A percentile compares a stretch with the other conserved stretches of the same genome.
Evolutionary conservation across 2,113 vertebrate species (phyloP).

Genomic region (Phoxinus phoxinus): DNA sequence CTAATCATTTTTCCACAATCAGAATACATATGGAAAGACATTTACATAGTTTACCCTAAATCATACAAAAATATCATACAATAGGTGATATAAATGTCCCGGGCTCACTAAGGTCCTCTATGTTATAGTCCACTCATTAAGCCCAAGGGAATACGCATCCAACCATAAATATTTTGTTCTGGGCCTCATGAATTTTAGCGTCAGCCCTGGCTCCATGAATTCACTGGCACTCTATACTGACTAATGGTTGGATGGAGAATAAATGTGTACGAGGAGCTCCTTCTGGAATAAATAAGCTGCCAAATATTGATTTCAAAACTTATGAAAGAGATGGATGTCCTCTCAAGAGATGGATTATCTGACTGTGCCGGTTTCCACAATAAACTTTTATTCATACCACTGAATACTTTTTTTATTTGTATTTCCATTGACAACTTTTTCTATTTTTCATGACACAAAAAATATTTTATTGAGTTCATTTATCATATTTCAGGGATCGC

Average conservation of each 20-base stretch:
- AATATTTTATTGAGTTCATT: too few relatives aligned
- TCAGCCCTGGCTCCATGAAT: neutral
- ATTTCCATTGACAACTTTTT: neutral
- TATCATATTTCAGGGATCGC: too few relatives aligned
- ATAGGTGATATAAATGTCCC: neutral
- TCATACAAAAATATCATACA: neutral
- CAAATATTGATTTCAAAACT: slow-evolving; percentile 23
- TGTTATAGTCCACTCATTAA: neutral
- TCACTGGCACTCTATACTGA: neutral
- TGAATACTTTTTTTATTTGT: neutral
- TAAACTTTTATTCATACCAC: neutral
- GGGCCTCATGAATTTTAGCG: neutral
- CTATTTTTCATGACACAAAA: neutral
- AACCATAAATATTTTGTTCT: slow-evolving; percentile 3
- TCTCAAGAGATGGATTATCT: slow-evolving; percentile 3
- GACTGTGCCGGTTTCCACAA: neutral
- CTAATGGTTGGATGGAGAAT: neutral
- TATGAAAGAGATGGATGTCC: slow-evolving; percentile 19
- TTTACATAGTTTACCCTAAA: neutral
- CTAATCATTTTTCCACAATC: too few relatives aligned
- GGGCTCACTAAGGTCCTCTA: neutral
- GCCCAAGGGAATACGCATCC: neutral
- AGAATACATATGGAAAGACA: neutral
- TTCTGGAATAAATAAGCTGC: slow-evolving; percentile 25
- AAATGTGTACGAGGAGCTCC: neutral